Base-by-base conservation (phyloP, 2,888 invertebrate genomes). In the Choristoneura rosaceana region DNA sequence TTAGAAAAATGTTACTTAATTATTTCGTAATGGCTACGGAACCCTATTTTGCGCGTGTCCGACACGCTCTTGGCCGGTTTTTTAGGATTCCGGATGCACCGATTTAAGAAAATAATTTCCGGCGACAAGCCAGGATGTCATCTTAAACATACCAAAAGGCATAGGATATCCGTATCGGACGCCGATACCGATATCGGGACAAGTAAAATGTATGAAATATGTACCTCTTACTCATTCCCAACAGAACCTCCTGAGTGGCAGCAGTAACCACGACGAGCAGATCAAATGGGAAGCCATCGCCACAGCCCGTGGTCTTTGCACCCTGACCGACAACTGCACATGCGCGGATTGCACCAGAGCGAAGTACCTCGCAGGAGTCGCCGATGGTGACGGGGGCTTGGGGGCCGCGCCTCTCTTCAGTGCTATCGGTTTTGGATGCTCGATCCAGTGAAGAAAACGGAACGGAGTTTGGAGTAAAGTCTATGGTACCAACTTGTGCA, bases 261-360 rank as follows among this genome's bases (percentile, higher is more conserved):
- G 86, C 50, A 90, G 92, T 0, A 88, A 89, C 0, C 58, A 87
- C 1, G 91, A 92, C 69, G 93, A 94, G 66, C 89, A 92, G 66
- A 90, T 92, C 71, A 93, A 93, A 78, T 94, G 93, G 93, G 92
- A 94, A 70, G 93, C 93, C 0, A 93, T 94, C 2, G 93, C 93
- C 0, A 91, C 91, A 0, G 86, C 93, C 0, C 82, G 93, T 1
- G 93, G 93, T 0, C 87, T 94, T 0, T 94, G 93, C 78, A 93
- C 91, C 0, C 81, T 94, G 0, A 92, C 90, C 0, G 92, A 92
- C 75, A 89, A 82, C 74, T 94, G 93, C 77, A 82, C 87, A 0
- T 94, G 93, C 59, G 78, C 80, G 1, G 93, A 93, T 75, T 93
- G 93, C 71, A 79, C 76, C 7, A 81, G 85, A 12, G 84, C 87